A percentile compares a stretch with the other conserved stretches of the same genome.
These are phyloP conservation scores for Centropus unirufus DNA, from an alignment of 2,113 vertebrate genomes.

Conservation along the genomic window DNA sequence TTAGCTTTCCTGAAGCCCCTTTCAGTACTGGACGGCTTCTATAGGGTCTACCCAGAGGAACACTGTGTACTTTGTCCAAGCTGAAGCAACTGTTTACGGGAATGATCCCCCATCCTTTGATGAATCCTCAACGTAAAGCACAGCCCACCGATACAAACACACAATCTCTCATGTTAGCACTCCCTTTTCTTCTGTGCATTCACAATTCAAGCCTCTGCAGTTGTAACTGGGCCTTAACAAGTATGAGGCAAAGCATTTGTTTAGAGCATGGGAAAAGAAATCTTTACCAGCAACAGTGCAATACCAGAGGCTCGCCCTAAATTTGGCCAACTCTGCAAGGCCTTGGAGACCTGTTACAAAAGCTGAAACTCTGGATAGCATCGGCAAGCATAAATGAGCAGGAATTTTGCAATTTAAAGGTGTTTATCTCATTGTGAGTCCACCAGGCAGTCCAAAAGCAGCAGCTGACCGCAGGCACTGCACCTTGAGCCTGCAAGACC, in stretches of 20 bases:
- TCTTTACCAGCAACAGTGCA: background rate
- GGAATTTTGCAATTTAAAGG: background rate
- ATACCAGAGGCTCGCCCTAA: background rate
- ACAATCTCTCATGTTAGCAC: too few relatives aligned
- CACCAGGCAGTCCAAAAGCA: background rate
- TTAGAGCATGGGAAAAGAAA: background rate
- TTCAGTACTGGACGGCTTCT: too few relatives aligned
- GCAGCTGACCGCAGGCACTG: background rate
- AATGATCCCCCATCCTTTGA: background rate
- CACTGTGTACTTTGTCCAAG: too few relatives aligned
- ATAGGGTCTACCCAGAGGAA: too few relatives aligned
- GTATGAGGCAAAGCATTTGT: background rate
- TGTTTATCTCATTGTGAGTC: background rate
- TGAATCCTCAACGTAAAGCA: background rate
- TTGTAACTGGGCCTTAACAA: background rate
- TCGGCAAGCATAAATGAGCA: rapidly evolving
- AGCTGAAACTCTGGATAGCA: background rate
- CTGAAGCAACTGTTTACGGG: too few relatives aligned
- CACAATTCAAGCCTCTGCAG: background rate
- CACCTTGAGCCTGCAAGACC: rapidly evolving
- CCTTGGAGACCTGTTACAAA: background rate
- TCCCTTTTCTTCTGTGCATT: background rate
- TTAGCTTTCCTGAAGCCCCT: too few relatives aligned
- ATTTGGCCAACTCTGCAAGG: background rate
- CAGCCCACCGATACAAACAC: background rate